Evolutionary conservation across 2,888 invertebrate species (phyloP), one percentile per base, ranked within the genome.

Genomic region (Melikaiella ostensackeni): DNA sequence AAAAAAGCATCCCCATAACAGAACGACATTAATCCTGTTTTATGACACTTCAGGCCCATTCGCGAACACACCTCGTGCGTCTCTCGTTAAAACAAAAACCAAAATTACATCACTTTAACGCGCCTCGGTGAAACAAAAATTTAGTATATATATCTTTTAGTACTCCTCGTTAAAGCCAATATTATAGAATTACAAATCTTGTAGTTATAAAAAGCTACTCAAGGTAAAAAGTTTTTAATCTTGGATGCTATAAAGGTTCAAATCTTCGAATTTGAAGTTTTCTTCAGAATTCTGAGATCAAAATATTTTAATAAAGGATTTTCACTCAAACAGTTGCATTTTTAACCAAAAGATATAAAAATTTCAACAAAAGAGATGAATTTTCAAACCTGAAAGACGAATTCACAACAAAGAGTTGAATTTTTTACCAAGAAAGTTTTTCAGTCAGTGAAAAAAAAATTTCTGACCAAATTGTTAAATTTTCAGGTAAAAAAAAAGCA

Each of bases 11-110:
- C 30, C 70, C 50, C 50, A 46, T 70, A 70, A 70, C 50, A 27
- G 30, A 66, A 70, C 50, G 70, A 50, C 50, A 70, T 70, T 70
- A 70, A 70, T 30, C 33, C 70, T 50, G 50, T 70, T 70, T 50
- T 66, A 42, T 42, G 30, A 30, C 27, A 19, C n/a, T 27, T 5
- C 70, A 50, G 50, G 70, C 50, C 70, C 50, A 70, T 55, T 70
- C 70, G 70, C 50, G n/a, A 33, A 50, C 46, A 70, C 50, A 70
- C 70, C 70, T 70, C 30, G 33, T 30, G 46, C 50, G 50, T 50
- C 70, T 46, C 50, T 55, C 70, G 70, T 70, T 70, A 70, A 70
- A 70, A 70, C 50, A 70, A 55, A 70, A 70, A 70, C 30, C 70
- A 70, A 70, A 50, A 70, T 70, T 70, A 70, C 50, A 70, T 70